phyloP scores from a whole-genome alignment of 2,888 invertebrate genomes.

The Lasioglossum zephyrum region DNA sequence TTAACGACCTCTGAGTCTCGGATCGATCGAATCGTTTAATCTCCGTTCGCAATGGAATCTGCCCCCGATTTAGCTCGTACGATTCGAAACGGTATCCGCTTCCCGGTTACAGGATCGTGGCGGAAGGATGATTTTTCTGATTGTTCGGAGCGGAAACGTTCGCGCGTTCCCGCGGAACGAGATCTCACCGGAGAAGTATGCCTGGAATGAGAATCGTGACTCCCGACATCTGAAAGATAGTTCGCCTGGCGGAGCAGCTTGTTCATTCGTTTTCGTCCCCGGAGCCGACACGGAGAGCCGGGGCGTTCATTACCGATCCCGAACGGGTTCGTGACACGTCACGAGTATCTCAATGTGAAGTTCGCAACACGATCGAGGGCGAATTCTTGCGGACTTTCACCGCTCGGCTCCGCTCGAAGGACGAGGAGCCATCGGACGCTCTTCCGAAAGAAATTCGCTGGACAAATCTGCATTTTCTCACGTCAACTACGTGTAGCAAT shows the following conservation, averaged over 20 bases:
- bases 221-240: constrained; percentile 36
- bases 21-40: neutral
- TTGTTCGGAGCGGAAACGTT: constrained; percentile 10
- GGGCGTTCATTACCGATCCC: constrained; percentile 66
- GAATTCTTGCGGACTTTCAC: constrained; percentile 75
- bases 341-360: constrained; percentile 77
- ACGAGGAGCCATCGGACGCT: constrained; percentile 42
- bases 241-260: constrained; percentile 6
- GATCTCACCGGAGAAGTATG: constrained; percentile 19
- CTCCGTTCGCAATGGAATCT: neutral
- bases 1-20: neutral
- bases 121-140: neutral
- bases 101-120: neutral
- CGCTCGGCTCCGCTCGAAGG: constrained; percentile 59
- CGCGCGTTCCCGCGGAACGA: constrained; percentile 11
- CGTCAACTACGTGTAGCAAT: too few relatives aligned
- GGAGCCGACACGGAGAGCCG: constrained; percentile 37
- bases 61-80: neutral
- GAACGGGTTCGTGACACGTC: constrained; percentile 70
- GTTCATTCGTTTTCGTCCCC: constrained; percentile 34
- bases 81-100: constrained; percentile 1
- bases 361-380: constrained; percentile 74
- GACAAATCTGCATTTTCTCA: neutral
- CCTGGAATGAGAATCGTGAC: constrained; percentile 56
- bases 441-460: neutral